A percentile compares a stretch with the other conserved stretches of the same genome.
phyloP scores from a whole-genome alignment of 1,140 invertebrate genomes.

The Drosophila pectinifera region DNA sequence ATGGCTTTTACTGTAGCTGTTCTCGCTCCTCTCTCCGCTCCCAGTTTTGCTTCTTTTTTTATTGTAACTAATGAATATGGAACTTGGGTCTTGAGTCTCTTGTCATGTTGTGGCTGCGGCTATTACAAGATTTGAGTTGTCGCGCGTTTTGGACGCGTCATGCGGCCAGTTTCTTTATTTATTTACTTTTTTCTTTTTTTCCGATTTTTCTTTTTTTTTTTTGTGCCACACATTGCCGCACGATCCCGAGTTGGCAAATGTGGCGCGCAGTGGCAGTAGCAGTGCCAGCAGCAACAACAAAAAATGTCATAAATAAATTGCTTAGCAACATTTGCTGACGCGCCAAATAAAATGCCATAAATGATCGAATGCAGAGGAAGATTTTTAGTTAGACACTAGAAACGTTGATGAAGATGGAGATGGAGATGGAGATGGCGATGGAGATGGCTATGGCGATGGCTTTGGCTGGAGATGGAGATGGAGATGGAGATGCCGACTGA shows the following conservation, averaged over 20 bases:
- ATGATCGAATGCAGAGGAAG: slow-evolving; percentile 75
- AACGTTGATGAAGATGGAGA: slow-evolving; percentile 51
- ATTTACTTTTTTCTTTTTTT: slow-evolving; percentile 14
- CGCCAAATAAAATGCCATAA: slow-evolving; percentile 85
- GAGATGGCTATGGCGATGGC: neutral
- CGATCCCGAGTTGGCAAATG: slow-evolving; percentile 70
- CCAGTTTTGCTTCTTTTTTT: slow-evolving; percentile 24
- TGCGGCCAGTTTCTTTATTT: slow-evolving; percentile 72
- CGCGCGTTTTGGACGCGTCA: slow-evolving; percentile 77
- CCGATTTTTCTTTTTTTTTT: neutral
- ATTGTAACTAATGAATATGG: slow-evolving; percentile 80
- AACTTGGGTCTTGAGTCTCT: slow-evolving; percentile 78
- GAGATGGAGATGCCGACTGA: slow-evolving; percentile 1
- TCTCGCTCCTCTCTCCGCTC: slow-evolving; percentile 18
- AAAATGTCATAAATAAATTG: slow-evolving; percentile 85
- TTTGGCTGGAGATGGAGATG: too few species aligned
- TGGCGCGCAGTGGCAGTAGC: slow-evolving; percentile 45
- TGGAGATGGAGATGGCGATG: slow-evolving; percentile 35
- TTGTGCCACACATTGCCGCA: slow-evolving; percentile 79
- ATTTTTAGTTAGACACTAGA: slow-evolving; percentile 68
- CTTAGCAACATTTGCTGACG: slow-evolving; percentile 84
- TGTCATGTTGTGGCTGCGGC: slow-evolving; percentile 64
- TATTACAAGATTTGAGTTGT: slow-evolving; percentile 76
- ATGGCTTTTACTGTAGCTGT: slow-evolving; percentile 42
- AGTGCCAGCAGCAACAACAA: slow-evolving; percentile 54